phyloP scores from a whole-genome alignment of 2,113 vertebrate species.

The Elephas maximus region DNA sequence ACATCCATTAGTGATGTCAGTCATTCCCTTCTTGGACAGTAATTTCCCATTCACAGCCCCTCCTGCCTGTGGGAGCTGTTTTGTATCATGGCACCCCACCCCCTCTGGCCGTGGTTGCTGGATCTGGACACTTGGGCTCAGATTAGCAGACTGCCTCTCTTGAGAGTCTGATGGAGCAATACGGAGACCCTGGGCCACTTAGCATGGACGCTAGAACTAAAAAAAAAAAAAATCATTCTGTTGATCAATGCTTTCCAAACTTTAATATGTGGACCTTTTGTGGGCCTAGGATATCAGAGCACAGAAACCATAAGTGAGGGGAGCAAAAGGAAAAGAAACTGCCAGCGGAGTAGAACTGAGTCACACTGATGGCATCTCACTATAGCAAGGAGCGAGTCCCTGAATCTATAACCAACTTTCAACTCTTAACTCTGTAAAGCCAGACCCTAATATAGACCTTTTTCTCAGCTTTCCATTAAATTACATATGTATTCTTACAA shows the following conservation, averaged over 20 bases:
- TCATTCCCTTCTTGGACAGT: not conserved
- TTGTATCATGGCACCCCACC: not conserved
- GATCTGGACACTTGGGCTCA: not conserved
- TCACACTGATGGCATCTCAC: not conserved
- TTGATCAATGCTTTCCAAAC: not conserved
- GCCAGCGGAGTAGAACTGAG: not conserved
- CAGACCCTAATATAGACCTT: not conserved
- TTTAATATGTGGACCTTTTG: not conserved
- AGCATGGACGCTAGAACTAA: not conserved
- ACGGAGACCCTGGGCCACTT: not conserved
- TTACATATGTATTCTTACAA: not conserved
- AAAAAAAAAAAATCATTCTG: not conserved
- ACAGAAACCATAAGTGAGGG: not conserved
- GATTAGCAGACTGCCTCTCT: not conserved
- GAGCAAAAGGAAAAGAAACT: not conserved
- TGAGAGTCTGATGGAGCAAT: not conserved
- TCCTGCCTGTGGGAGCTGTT: not conserved
- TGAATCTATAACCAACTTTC: not conserved
- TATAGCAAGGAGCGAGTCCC: not conserved
- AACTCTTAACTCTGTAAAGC: not conserved
- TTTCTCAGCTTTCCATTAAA: not conserved
- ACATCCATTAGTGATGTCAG: not conserved
- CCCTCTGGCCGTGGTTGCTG: not conserved
- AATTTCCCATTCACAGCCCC: not conserved
- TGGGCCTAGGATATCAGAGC: not conserved